phyloP scores from a whole-genome alignment of 2,113 vertebrate species.

The Poeciliopsis occidentalis region DNA sequence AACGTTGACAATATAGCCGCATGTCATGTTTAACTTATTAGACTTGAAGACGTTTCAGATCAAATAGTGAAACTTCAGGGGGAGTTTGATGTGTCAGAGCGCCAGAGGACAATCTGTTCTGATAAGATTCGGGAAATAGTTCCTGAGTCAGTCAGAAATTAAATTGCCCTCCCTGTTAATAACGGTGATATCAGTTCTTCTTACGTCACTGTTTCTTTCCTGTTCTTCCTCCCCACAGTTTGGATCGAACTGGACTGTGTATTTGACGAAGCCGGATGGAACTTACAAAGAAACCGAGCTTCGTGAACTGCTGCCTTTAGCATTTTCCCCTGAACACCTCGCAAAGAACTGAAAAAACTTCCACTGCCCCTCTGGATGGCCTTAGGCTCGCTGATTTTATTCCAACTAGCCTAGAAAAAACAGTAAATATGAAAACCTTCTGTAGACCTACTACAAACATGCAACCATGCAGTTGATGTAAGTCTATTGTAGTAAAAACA shows the following conservation, averaged over 20 bases:
- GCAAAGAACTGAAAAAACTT: constrained; percentile 56
- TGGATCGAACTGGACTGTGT: constrained; percentile 85
- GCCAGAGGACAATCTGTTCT: no score
- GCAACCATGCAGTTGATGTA: background rate
- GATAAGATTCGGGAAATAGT: no score
- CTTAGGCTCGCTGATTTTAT: background rate
- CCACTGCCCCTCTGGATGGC: background rate
- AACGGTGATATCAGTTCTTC: no score
- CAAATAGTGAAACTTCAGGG: no score
- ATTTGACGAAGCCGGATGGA: constrained; percentile 87
- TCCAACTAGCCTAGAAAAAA: no score
- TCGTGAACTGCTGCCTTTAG: constrained; percentile 85
- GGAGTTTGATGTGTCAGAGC: no score
- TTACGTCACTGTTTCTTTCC: background rate
- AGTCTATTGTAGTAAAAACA: background rate
- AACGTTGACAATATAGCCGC: no score
- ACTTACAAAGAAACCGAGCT: constrained; percentile 84
- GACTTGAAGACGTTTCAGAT: no score
- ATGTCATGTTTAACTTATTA: no score
- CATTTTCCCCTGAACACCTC: constrained; percentile 86
- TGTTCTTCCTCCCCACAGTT: constrained; percentile 80
- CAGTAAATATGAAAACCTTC: background rate
- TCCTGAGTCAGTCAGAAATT: no score
- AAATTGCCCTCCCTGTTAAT: no score
- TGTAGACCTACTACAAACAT: background rate